A percentile compares a stretch with the other conserved stretches of the same genome.
These are phyloP conservation scores for Coturnix japonica DNA, from an alignment of 2,113 vertebrate species.

Conservation along the genomic window DNA sequence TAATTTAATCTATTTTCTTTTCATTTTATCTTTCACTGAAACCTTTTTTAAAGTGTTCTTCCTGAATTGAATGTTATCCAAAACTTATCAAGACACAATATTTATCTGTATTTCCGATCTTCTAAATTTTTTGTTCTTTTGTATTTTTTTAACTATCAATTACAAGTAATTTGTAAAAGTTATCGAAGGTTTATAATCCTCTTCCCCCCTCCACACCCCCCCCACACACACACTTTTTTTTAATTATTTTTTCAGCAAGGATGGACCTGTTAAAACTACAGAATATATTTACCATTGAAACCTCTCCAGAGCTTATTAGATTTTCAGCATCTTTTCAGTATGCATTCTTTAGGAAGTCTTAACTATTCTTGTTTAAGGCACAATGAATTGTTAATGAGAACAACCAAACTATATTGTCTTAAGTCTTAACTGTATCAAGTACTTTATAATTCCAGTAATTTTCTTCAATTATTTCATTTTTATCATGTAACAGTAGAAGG, in stretches of 20 bases:
- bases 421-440: neutral
- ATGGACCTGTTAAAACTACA: neutral
- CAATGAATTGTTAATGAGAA: neutral
- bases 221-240: no score
- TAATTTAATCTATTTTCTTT: neutral
- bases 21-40: neutral
- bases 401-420: neutral
- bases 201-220: no score
- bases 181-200: neutral
- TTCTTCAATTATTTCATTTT: neutral
- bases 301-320: neutral
- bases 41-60: rapidly evolving
- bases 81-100: neutral
- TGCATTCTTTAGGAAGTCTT: neutral
- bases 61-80: neutral
- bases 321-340: neutral
- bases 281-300: neutral
- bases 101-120: neutral
- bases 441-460: neutral
- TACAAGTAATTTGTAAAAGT: neutral
- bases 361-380: neutral
- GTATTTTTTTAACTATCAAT: neutral
- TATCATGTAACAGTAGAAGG: neutral
- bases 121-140: neutral
- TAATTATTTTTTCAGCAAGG: neutral